A percentile compares a stretch with the other conserved stretches of the same genome.
These are phyloP conservation scores for Panopea generosa DNA, from an alignment of 2,888 invertebrate genomes.

Conservation along the genomic window DNA sequence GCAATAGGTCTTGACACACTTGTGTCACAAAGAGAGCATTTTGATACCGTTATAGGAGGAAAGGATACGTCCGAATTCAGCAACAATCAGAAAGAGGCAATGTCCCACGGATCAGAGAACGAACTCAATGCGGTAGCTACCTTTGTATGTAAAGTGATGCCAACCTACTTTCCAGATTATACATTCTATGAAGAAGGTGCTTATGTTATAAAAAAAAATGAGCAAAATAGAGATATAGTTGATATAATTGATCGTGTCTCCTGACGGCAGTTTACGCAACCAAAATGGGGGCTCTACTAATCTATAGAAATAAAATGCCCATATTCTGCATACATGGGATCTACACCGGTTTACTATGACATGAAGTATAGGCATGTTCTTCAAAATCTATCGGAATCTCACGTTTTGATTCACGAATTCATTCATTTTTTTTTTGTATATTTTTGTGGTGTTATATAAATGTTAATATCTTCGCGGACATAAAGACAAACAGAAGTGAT, in stretches of 20 bases:
- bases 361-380: constrained; percentile 18
- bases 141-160: constrained; percentile 27
- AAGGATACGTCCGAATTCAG: constrained; percentile 3
- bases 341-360: constrained; percentile 24
- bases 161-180: constrained; percentile 19
- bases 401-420: constrained; percentile 13
- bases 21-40: constrained; percentile 20
- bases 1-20: constrained; percentile 28
- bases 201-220: constrained; percentile 5
- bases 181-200: constrained; percentile 45
- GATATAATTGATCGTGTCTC: constrained; percentile 35
- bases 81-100: constrained; percentile 11
- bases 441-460: too few relatives aligned
- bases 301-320: constrained; percentile 44
- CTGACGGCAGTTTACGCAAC: constrained; percentile 33
- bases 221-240: neutral
- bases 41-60: constrained; percentile 19
- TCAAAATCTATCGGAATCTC: constrained; percentile 16
- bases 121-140: constrained; percentile 40
- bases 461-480: too few relatives aligned
- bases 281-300: neutral
- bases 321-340: constrained; percentile 19
- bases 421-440: too few relatives aligned
- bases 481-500: too few relatives aligned
- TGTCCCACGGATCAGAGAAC: constrained; percentile 19